phyloP scores from a whole-genome alignment of 2,888 invertebrate genomes.

The Epistrophella euchroma region DNA sequence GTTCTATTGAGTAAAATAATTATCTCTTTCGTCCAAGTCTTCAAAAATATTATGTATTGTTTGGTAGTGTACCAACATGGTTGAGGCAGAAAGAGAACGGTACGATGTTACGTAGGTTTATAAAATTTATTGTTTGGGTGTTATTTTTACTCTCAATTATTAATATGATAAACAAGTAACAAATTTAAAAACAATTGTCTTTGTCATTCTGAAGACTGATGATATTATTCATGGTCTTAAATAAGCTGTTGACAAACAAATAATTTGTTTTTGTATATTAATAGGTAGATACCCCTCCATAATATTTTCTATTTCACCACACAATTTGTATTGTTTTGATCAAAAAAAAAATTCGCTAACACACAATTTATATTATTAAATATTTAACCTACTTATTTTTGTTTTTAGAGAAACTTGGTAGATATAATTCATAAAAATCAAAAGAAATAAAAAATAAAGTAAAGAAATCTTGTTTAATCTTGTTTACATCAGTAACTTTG shows the following conservation, averaged over 20 bases:
- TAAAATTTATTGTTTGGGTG: no score
- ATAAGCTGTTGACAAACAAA: neutral
- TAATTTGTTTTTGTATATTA: no score
- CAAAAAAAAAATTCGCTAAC: constrained; percentile 18
- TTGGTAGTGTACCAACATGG: no score
- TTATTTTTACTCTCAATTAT: no score
- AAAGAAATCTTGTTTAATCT: constrained; percentile 44
- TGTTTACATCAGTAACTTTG: constrained; percentile 38
- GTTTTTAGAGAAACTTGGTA: constrained; percentile 26
- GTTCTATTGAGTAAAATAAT: no score
- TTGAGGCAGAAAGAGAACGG: no score
- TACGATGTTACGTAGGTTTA: no score
- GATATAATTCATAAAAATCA: constrained; percentile 6
- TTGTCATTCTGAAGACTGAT: neutral
- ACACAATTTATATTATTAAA: constrained; percentile 22
- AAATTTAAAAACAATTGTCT: neutral
- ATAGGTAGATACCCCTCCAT: neutral
- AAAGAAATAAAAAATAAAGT: constrained; percentile 1
- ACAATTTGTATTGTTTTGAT: neutral
- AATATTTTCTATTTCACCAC: neutral
- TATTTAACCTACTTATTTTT: constrained; percentile 42
- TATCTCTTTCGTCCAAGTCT: no score
- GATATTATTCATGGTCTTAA: neutral
- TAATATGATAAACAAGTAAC: neutral
- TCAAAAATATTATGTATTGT: no score